Base-by-base conservation (phyloP, 1,140 invertebrate species). In the Zophobas morio region DNA sequence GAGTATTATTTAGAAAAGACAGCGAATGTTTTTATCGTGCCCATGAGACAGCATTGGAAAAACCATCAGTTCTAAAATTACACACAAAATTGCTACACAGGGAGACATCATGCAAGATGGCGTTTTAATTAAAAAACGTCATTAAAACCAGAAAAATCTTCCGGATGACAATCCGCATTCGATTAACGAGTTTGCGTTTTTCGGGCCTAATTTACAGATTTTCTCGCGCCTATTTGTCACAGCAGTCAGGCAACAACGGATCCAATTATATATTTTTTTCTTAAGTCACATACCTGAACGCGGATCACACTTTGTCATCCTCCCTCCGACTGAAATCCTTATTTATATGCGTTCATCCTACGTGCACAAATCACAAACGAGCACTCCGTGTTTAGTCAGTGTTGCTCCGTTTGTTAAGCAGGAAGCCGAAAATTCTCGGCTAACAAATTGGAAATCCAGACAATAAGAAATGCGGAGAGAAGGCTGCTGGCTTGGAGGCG, bases 391-490 rank as follows among this genome's bases (percentile, higher is more conserved):
- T 74, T 78, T 75, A 63, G 73, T 49, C 56, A 57, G 72, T 71
- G 56, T 66, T 40, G 57, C 42, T 75, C 40, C 70, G 63, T 75
- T 75, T 75, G 77, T 70, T 73, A 78, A 78, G 66, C 70, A 56
- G 60, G 66, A 75, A 78, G 72, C 72, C 72, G 74, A 78, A 20
- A 20, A 78, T 78, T 78, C 63, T 63, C 47, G 20, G 73, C 72
- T 75, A 78, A 78, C 77, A 78, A 78, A 78, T 78, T 75, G 77
- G 49, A 66, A 76, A 63, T 76, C 75, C 53, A 76, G 75, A 76
- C 75, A 71, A 76, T 70, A 76, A 76, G 75, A 76, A 46, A 53
- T 66, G 56, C 56, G 42, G 49, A 66, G 60, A 32, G 60, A 42
- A 66, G 51, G 39, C 49, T 36, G 49, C 49, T 20, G 20, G 20